Conservation (phyloP, 2,888 invertebrate genomes). For the Germaria angustata region DNA sequence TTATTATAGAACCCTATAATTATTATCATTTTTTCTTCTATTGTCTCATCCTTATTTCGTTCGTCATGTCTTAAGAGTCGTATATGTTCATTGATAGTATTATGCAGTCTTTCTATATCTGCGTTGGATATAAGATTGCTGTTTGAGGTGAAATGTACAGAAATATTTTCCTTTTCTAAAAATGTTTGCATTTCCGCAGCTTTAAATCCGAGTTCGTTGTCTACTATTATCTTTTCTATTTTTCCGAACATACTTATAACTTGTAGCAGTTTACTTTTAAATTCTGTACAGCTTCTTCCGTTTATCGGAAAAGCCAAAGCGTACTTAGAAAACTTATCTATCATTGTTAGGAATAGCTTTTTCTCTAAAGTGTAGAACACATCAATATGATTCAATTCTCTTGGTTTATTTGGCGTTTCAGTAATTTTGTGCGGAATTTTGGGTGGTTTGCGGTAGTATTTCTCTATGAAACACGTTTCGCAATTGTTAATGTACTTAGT, state of each 20-base stretch:
- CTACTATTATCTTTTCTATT: slow-evolving; percentile 51
- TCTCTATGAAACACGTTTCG: slow-evolving; percentile 53
- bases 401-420: slow-evolving; percentile 67
- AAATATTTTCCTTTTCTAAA: slow-evolving; percentile 43
- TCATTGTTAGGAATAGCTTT: slow-evolving; percentile 40
- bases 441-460: slow-evolving; percentile 62
- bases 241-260: too few species aligned
- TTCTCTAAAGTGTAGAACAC: slow-evolving; percentile 36
- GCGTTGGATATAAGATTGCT: slow-evolving; percentile 63
- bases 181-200: slow-evolving; percentile 64
- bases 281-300: background rate
- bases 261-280: slow-evolving; percentile 57
- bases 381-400: slow-evolving; percentile 58
- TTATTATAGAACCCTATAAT: slow-evolving; percentile 64
- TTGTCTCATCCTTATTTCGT: slow-evolving; percentile 52
- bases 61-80: slow-evolving; percentile 64
- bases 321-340: slow-evolving; percentile 47
- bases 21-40: slow-evolving; percentile 60
- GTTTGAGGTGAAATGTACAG: slow-evolving; percentile 63
- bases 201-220: slow-evolving; percentile 57
- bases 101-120: slow-evolving; percentile 65
- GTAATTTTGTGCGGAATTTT: slow-evolving; percentile 67
- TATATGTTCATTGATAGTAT: slow-evolving; percentile 68
- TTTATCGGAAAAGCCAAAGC: slow-evolving; percentile 20
- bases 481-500: slow-evolving; percentile 68